Conservation (phyloP, 2,888 invertebrate species). For the Drosophila paracracens region DNA sequence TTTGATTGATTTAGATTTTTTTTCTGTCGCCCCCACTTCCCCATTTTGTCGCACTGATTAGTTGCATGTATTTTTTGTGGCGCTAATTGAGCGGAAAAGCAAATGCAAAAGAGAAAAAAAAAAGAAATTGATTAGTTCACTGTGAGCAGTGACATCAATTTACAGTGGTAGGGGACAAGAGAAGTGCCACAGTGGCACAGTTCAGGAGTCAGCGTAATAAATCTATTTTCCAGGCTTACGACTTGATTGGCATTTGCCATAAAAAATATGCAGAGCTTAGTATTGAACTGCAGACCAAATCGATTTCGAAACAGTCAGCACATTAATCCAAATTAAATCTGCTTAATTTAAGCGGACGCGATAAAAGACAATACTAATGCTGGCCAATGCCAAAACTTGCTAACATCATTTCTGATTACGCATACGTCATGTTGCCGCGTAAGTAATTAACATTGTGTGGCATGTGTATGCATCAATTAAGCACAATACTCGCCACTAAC, state of each 20-base stretch:
- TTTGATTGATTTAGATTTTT: background rate
- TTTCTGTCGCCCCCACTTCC: slow-evolving; percentile 1
- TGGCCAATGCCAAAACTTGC: background rate
- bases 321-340: slow-evolving; percentile 49
- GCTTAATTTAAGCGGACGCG: slow-evolving; percentile 41
- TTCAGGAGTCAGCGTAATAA: slow-evolving; percentile 32
- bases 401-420: slow-evolving; percentile 44
- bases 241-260: slow-evolving; percentile 41
- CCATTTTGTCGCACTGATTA: slow-evolving; percentile 37
- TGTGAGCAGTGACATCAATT: slow-evolving; percentile 28
- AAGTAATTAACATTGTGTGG: slow-evolving; percentile 23
- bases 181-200: slow-evolving; percentile 1
- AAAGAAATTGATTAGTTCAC: slow-evolving; percentile 41
- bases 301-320: slow-evolving; percentile 15
- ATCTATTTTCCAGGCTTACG: slow-evolving; percentile 44
- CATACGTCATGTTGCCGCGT: slow-evolving; percentile 39
- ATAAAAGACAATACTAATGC: slow-evolving; percentile 21
- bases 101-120: slow-evolving; percentile 18
- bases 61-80: slow-evolving; percentile 37
- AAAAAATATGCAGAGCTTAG: slow-evolving; percentile 32
- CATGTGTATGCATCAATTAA: slow-evolving; percentile 19
- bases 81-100: slow-evolving; percentile 64
- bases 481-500: slow-evolving; percentile 2
- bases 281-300: slow-evolving; percentile 27
- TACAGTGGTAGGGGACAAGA: slow-evolving; percentile 7